Conservation (phyloP, 2,888 invertebrate genomes). For the Cephus sareptanus region DNA sequence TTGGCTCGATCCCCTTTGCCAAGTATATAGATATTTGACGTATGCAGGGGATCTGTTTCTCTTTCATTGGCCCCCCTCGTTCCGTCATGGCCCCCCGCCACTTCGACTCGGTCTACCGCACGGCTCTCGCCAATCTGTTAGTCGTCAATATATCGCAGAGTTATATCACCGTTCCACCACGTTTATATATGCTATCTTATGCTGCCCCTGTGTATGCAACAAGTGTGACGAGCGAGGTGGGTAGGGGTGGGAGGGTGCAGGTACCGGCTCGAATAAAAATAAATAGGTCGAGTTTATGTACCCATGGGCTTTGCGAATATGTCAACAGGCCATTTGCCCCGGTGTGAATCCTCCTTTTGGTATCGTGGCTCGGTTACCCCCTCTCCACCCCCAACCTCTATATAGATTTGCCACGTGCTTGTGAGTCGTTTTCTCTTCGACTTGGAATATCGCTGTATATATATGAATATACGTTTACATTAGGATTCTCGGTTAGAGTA, state of each 20-base stretch:
- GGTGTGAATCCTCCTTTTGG: not conserved
- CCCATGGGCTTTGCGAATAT: slow-evolving; percentile 36
- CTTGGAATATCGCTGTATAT: not conserved
- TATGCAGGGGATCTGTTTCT: not conserved
- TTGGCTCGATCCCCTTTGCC: not conserved
- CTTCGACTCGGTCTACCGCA: not conserved
- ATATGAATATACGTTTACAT: not conserved
- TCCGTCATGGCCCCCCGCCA: not conserved
- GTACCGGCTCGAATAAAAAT: slow-evolving; percentile 20
- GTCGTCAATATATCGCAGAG: not conserved
- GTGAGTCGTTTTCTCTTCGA: not conserved
- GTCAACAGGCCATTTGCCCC: slow-evolving; percentile 25
- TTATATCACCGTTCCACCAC: not conserved
- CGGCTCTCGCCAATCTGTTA: not conserved
- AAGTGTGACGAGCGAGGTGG: slow-evolving; percentile 35
- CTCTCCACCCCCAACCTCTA: not conserved
- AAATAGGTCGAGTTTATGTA: slow-evolving; percentile 49
- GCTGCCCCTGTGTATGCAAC: slow-evolving; percentile 34
- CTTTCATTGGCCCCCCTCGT: not conserved
- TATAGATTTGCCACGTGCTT: not conserved
- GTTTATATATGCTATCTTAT: slow-evolving; percentile 4
- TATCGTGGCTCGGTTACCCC: not conserved
- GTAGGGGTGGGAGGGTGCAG: slow-evolving; percentile 5
- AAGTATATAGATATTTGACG: not conserved
- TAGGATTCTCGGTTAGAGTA: not conserved